Base-by-base conservation (phyloP, 2,797 vertebrate genomes). In the Gobionotothen gibberifrons region DNA sequence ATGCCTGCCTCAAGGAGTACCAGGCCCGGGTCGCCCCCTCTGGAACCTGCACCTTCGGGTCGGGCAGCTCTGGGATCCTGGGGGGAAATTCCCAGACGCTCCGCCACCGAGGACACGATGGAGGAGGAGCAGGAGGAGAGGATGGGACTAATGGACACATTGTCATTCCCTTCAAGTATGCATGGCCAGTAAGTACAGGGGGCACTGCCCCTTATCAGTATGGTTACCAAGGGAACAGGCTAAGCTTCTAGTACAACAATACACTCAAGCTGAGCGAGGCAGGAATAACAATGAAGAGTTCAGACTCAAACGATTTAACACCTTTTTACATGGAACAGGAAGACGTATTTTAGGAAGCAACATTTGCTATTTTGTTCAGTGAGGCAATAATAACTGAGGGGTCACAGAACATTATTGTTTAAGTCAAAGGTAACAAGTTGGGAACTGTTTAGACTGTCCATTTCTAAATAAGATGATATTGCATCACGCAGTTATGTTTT, bases 1-100 rank as follows among this genome's bases (percentile, higher is more conserved):
- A 85, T 32, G 93, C 90, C 72, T 96, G 96, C 76, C 93, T 96
- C 39, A 96, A 96, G 91, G 95, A 96, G 88, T 96, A 96, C 85
- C 95, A 96, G 90, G 85, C 90, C 57, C 93, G 95, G 6, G 93
- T 96, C 1, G 16, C 72, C 5, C 84, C 94, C 0, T 90, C 82
- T 0, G 94, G 95, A 52, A 1, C 92, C 26, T 96, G 96, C 76
- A 94, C 93, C 9, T 94, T 95, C 2, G 96, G 95, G 3, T 82
- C 89, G 0, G 93, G 92, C 72, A 87, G 61, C 77, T 95, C 95
- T 0, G 88, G 89, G 4, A 61, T 96, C 72, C 92, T 96, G 53
- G 95, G 95, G 0, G 94, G 95, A 62, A 96, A 96, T 82, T 89
- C 92, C 51, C 93, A 94, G 47, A 80, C 76, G 1, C 75, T 93